Percentiles rank a stretch among this genome's conserved stretches.
These are phyloP conservation scores for Rutilus rutilus DNA, from an alignment of 2,113 vertebrate species.

Conservation along the genomic window DNA sequence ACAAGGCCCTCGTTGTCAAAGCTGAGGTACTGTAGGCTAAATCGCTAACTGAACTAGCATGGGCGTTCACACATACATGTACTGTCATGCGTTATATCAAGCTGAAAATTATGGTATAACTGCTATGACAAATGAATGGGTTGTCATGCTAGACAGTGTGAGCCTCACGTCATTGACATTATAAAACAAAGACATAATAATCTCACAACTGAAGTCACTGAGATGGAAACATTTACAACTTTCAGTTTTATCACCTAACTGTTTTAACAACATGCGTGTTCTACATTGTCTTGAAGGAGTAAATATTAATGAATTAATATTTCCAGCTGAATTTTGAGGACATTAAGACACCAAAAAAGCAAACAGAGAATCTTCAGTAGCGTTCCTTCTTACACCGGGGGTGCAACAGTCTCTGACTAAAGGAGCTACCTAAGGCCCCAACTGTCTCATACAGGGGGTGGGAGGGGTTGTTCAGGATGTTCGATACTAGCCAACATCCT, in stretches of 20 bases:
- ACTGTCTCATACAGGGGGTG: too few relatives aligned
- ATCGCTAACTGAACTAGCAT: neutral
- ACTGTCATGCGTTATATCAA: slow-evolving; percentile 45
- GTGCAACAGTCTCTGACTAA: too few relatives aligned
- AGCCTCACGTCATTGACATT: slow-evolving; percentile 32
- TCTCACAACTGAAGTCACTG: slow-evolving; percentile 48
- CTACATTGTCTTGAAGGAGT: neutral
- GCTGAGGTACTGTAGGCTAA: neutral
- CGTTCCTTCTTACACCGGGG: too few relatives aligned
- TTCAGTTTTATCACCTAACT: slow-evolving; percentile 38
- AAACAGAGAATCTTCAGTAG: too few relatives aligned
- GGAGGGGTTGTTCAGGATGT: too few relatives aligned
- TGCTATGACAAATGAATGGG: slow-evolving; percentile 47
- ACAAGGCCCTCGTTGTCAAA: slow-evolving; percentile 3
- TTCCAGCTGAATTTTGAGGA: neutral
- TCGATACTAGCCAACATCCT: too few relatives aligned
- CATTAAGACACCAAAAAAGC: too few relatives aligned
- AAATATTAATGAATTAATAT: too few relatives aligned
- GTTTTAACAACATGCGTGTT: slow-evolving; percentile 25
- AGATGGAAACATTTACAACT: slow-evolving; percentile 49
- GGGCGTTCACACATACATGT: neutral
- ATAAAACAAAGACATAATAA: slow-evolving; percentile 47
- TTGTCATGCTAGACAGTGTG: slow-evolving; percentile 42
- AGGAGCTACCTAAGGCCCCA: too few relatives aligned
- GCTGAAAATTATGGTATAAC: slow-evolving; percentile 47